These are phyloP conservation scores for Xylota sylvarum DNA, from an alignment of 2,888 invertebrate genomes.

Conservation along the genomic window DNA sequence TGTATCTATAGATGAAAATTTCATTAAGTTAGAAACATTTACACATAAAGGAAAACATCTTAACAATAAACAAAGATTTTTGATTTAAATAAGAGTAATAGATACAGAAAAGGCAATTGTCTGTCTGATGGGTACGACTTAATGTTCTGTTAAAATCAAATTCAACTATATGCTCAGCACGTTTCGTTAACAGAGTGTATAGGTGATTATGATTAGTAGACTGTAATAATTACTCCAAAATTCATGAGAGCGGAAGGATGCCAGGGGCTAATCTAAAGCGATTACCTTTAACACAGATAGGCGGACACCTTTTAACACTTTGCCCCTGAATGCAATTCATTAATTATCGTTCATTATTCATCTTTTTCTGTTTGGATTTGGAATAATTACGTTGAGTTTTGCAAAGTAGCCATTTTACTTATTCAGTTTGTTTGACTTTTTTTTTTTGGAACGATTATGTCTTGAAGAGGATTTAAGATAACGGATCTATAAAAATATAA, in stretches of 20 bases:
- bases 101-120: background rate
- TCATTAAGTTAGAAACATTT: too few relatives aligned
- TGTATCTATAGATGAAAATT: too few relatives aligned
- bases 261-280: background rate
- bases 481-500: too few relatives aligned
- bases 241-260: background rate
- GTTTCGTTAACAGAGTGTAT: background rate
- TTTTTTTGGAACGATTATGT: too few relatives aligned
- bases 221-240: background rate
- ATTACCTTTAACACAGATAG: background rate
- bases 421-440: too few relatives aligned
- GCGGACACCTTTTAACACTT: background rate
- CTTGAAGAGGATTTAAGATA: too few relatives aligned
- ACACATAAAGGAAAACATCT: background rate
- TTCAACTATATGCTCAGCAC: background rate
- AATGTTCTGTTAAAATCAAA: background rate
- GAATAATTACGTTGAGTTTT: too few relatives aligned
- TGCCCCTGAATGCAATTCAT: background rate
- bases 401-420: too few relatives aligned
- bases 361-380: too few relatives aligned
- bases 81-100: background rate
- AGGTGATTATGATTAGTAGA: background rate
- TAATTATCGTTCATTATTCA: background rate
- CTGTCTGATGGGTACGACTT: too few relatives aligned
- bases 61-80: background rate